These are phyloP conservation scores for Ariolimax columbianus DNA, from an alignment of 2,888 invertebrate species.

Conservation along the genomic window DNA sequence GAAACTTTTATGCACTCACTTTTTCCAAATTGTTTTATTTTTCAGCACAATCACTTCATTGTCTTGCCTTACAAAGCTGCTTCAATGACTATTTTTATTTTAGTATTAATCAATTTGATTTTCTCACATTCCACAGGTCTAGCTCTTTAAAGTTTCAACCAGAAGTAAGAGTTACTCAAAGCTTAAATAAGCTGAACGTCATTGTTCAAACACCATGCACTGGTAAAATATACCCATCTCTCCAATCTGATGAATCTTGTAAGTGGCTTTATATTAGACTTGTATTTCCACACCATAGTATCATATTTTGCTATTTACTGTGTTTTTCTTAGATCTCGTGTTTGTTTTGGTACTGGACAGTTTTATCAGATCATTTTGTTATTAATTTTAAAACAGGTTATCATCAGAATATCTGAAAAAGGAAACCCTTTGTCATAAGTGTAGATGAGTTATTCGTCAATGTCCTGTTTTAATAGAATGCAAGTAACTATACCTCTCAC, in stretches of 20 bases:
- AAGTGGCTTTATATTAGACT: slow-evolving; percentile 45
- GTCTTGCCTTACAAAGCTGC: background rate
- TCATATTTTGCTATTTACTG: background rate
- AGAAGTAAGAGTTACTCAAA: background rate
- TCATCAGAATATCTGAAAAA: too few relatives aligned
- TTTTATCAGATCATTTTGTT: too few relatives aligned
- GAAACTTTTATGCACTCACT: too few relatives aligned
- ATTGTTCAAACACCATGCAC: slow-evolving; percentile 83
- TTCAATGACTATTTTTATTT: background rate
- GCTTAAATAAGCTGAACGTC: slow-evolving; percentile 80
- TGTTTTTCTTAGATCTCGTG: background rate
- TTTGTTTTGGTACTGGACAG: too few relatives aligned
- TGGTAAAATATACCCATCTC: slow-evolving; percentile 81
- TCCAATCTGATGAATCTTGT: slow-evolving; percentile 89
- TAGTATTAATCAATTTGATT: background rate
- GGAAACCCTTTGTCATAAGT: too few relatives aligned
- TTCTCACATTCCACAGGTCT: slow-evolving; percentile 16
- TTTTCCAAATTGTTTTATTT: too few relatives aligned
- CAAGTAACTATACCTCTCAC: too few relatives aligned
- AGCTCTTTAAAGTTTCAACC: slow-evolving; percentile 32
- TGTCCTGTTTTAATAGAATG: too few relatives aligned
- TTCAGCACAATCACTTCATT: background rate
- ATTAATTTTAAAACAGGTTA: too few relatives aligned
- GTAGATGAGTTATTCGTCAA: too few relatives aligned
- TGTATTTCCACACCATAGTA: background rate